Percentiles rank a stretch among this genome's conserved stretches.
These are phyloP conservation scores for Acanthococcus lagerstroemiae DNA, from an alignment of 2,888 invertebrate species.

Conservation along the genomic window DNA sequence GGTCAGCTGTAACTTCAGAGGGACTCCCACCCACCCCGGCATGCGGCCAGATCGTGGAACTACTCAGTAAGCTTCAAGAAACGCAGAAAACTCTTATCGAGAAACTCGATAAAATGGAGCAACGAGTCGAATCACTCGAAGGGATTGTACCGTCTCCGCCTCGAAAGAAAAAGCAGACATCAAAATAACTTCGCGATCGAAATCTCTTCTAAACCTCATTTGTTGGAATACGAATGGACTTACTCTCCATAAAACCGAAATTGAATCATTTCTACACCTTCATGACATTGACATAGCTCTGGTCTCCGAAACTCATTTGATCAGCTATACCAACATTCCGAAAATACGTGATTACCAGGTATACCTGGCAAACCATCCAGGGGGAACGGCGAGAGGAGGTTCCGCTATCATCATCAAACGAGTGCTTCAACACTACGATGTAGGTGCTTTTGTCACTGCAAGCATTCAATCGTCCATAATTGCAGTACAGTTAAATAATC, in stretches of 20 bases:
- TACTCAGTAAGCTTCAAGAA: background rate
- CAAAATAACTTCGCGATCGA: background rate
- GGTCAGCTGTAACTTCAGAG: background rate
- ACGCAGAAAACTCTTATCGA: background rate
- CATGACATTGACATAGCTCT: background rate
- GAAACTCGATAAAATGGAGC: background rate
- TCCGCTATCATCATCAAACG: background rate
- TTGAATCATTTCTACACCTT: background rate
- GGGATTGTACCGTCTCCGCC: background rate
- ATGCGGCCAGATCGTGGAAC: background rate
- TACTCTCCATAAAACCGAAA: background rate
- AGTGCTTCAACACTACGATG: background rate
- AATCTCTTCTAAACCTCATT: background rate
- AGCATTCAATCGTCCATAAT: conserved; percentile 1
- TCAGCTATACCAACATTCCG: background rate
- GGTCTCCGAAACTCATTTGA: background rate
- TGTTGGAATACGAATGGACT: conserved; percentile 2
- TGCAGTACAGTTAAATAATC: background rate
- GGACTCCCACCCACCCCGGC: background rate
- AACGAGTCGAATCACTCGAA: background rate
- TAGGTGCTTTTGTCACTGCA: background rate
- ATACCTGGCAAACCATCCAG: background rate
- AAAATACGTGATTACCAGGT: background rate
- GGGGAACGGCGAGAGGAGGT: background rate
- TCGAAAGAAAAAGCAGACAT: background rate